phyloP scores from a whole-genome alignment of 2,113 vertebrate species.

The Tapirus terrestris region DNA sequence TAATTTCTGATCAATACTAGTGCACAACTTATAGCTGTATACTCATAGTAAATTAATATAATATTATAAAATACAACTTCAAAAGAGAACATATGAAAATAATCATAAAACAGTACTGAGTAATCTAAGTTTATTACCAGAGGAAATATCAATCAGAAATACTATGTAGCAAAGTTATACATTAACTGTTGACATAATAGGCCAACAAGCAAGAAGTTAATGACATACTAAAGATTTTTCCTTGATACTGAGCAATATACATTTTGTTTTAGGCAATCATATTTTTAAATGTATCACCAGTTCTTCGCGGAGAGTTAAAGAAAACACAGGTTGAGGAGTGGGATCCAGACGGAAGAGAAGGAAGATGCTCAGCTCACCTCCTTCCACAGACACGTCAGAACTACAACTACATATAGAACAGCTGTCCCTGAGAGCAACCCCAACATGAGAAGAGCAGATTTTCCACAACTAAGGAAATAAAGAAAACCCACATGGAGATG shows the following conservation, averaged over 20 bases:
- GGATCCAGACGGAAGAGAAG: too few species aligned
- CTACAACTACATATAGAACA: too few species aligned
- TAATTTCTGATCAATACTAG: neutral
- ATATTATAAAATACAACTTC: constrained; percentile 48
- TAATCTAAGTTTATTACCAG: neutral
- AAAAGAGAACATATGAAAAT: constrained; percentile 35
- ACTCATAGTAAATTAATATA: neutral
- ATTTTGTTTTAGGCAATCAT: neutral
- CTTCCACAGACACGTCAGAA: too few species aligned
- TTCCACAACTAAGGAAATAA: too few species aligned
- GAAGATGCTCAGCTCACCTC: too few species aligned
- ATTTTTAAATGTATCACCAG: neutral
- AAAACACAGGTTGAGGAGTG: neutral
- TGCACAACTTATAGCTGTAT: neutral
- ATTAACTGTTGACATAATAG: neutral
- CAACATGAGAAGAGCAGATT: too few species aligned
- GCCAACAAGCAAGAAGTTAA: neutral
- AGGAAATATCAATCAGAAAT: constrained; percentile 20
- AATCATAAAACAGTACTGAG: neutral
- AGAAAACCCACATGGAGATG: too few species aligned
- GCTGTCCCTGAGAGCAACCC: too few species aligned
- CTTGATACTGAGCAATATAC: neutral
- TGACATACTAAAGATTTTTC: neutral
- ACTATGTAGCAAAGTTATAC: neutral
- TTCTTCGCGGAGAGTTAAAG: neutral